Base-by-base conservation (phyloP, 1,140 invertebrate species). In the Oedothorax gibbosus region DNA sequence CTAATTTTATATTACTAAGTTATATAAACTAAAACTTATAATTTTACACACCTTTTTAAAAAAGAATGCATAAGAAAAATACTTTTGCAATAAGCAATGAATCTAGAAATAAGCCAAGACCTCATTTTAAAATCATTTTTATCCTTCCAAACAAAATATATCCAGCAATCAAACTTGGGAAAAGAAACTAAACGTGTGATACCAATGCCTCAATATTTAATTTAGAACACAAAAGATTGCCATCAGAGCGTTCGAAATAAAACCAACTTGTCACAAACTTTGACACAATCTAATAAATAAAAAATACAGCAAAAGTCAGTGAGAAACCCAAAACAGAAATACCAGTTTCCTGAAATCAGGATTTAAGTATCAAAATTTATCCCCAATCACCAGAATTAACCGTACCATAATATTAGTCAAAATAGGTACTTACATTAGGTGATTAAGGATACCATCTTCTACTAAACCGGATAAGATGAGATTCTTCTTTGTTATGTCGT, bases 401-500 rank as follows among this genome's bases (percentile, higher is more conserved):
- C n/a, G 51, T 54, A 18, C 20, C 57, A 75, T n/a, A 69, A 75
- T 35, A 81, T 82, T 10, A 12, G 0, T 50, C n/a, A 10, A 69
- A 11, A 15, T 12, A 69, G 12, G 56, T 77, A 60, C 72, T 93
- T 92, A 96, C 93, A 95, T 90, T 89, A 98, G 95, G 92, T 98
- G 96, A 92, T 97, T 97, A 53, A 92, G 91, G 69, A 95, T 92
- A 87, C 93, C 93, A 91, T 98, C 95, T 8, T 94, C 95, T 87
- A 97, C 91, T 49, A 93, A 85, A 20, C 91, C 91, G 88, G 88
- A 87, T n/a, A 90, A 87, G 21, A 94, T 92, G 76, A 98, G 91
- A 87, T 94, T 92, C 88, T 93, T 93, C 91, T 98, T 99, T 89
- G 93, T 95, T 87, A 94, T 94, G 91, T 99, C 97, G 91, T 98